Evolutionary conservation across 1,140 invertebrate species (phyloP), one percentile per base, ranked within the genome.

Genomic region (Neuroterus valhalla): DNA sequence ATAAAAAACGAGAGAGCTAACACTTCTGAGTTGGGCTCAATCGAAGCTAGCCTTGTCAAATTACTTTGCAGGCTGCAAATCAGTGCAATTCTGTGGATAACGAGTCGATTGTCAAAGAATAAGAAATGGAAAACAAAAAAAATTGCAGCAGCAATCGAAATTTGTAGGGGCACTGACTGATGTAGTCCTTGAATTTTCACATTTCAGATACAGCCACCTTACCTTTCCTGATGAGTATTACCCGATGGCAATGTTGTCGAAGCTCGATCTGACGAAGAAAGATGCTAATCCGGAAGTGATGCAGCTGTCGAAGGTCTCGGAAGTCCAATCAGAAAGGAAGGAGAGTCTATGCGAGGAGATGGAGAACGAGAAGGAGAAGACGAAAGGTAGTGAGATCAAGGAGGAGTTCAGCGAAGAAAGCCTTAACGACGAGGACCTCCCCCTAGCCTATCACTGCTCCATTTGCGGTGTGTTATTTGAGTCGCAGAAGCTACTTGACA

Each of bases 151-250:
- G 31, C 31, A 38, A 38, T 38, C 5, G 48, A 52, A 71, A 26
- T 26, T 26, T 46, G 23, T 21, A n/a, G 26, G 14, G 43, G n/a
- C 66, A 66, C 31, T 62, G 23, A 82, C 81, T 86, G 79, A 88
- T 82, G 79, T 79, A 82, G 71, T 78, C 75, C 68, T 81, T 82
- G 79, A 84, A 85, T 84, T 89, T 89, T 86, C 84, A 84, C 71
- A 83, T 89, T 90, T 81, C 88, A 90, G 89, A 81, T 89, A 81
- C 81, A 79, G 78, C 68, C 82, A 81, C 70, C 76, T 84, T 74
- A 68, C 77, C 62, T 86, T 79, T 72, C 45, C 86, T 71, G 85
- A 86, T 75, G 82, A 81, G 17, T 84, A 84, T 86, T 87, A 80
- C 66, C 80, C 85, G 67, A 83, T 83, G 80, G 74, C 72, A 74